Evolutionary conservation across 2,113 vertebrate genomes (phyloP), one percentile per base, ranked within the genome.

Genomic region (Actenoides hombroni): DNA sequence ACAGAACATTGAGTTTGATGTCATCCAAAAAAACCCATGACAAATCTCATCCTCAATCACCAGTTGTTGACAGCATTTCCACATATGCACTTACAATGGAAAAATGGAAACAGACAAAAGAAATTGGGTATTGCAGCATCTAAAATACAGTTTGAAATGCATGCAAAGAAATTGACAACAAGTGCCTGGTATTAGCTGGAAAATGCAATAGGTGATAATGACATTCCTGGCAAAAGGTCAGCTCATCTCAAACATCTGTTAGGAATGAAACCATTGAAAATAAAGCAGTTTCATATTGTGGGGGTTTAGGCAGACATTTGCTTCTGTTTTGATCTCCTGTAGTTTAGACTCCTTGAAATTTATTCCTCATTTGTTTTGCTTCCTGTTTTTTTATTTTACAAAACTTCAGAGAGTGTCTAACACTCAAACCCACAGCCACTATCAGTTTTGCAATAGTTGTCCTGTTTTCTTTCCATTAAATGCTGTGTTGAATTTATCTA

Each of bases 211-310:
- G 86, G 84, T 83, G 89, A 89, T 79, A 86, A 91, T 90, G 63
- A 92, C 81, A 81, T 75, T 90, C 65, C 76, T 92, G 85, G 93
- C 59, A 88, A 83, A 94, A 92, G 59, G 82, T 95, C 93, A 96
- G 82, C 59, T 93, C 75, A 40, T 87, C 87, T 80, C 87, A 70
- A 91, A 83, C 85, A 95, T 83, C 94, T 96, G 95, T 59, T 92
- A 64, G 29, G 51, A 92, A 65, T 28, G 42, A 80, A 83, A 54
- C 51, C 42, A 60, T 92, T 79, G 74, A 90, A 92, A 93, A 74
- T n/a, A 80, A 79, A 94, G 14, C 19, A 67, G 59, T 59, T 74
- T 81, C 49, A 46, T 57, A 29, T 31, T 39, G 51, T 39, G 51
- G 46, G 64, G 23, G 42, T 46, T 92, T 88, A 48, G 78, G 56